Conservation (phyloP, 1,140 invertebrate species). For the Bradysia coprophila region DNA sequence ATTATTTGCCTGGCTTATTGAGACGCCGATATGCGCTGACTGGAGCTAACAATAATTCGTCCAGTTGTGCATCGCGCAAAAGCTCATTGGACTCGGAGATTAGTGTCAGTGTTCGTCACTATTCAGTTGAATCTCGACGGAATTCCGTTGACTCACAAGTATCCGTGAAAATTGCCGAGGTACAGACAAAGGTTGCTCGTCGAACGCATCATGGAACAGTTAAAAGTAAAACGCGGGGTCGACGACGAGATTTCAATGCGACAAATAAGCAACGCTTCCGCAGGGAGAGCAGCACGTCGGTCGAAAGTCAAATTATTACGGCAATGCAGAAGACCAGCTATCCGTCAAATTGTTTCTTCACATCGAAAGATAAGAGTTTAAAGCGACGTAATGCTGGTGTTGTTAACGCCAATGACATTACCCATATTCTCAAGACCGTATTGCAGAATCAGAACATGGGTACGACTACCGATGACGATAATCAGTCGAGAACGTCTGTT, state of each 20-base stretch:
- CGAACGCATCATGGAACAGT: slow-evolving; percentile 26
- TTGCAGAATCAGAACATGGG: slow-evolving; percentile 28
- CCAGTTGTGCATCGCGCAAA: slow-evolving; percentile 16
- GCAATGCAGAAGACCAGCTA: slow-evolving; percentile 17
- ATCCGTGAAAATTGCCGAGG: slow-evolving; percentile 61
- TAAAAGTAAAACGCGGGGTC: slow-evolving; percentile 22
- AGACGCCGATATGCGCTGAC: slow-evolving; percentile 59
- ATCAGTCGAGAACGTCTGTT: slow-evolving; percentile 30
- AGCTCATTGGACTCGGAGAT: slow-evolving; percentile 55
- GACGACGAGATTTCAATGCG: slow-evolving; percentile 23
- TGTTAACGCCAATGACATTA: slow-evolving; percentile 30
- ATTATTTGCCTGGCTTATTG: slow-evolving; percentile 70
- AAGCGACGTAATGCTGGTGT: slow-evolving; percentile 33
- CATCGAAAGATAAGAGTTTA: slow-evolving; percentile 20
- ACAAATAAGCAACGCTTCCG: slow-evolving; percentile 28
- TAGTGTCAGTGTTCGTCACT: slow-evolving; percentile 54
- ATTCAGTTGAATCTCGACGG: slow-evolving; percentile 61
- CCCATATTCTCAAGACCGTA: slow-evolving; percentile 29
- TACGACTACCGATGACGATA: slow-evolving; percentile 29
- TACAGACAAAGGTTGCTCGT: slow-evolving; percentile 49
- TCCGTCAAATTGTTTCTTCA: slow-evolving; percentile 19
- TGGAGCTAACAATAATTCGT: slow-evolving; percentile 27
- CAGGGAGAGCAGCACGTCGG: slow-evolving; percentile 55
- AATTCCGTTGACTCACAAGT: slow-evolving; percentile 72
- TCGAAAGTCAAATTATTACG: slow-evolving; percentile 49